phyloP scores from a whole-genome alignment of 2,113 vertebrate genomes.

The Psittacus erithacus region DNA sequence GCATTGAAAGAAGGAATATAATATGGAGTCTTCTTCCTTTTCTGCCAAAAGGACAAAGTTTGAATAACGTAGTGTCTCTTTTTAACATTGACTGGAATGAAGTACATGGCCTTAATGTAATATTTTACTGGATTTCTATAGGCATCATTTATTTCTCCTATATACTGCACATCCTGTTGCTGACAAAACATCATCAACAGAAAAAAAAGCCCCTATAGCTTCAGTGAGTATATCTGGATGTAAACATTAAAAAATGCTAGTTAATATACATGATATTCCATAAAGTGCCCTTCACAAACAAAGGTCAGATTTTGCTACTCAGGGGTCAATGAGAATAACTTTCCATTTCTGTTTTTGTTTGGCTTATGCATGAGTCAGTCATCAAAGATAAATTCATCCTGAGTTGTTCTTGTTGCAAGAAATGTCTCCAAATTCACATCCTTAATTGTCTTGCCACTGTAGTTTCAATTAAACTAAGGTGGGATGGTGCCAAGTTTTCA shows the following conservation, averaged over 20 bases:
- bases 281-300: neutral
- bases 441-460: conserved; percentile 35
- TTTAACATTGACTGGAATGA: neutral
- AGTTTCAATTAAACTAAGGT: conserved; percentile 50
- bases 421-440: conserved; percentile 40
- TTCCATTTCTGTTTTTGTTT: neutral
- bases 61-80: neutral
- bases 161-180: neutral
- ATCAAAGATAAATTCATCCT: conserved; percentile 20
- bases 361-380: neutral
- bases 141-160: rapidly evolving
- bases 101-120: neutral
- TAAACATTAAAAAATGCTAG: neutral
- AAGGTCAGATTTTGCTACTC: neutral
- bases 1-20: neutral
- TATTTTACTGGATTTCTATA: neutral
- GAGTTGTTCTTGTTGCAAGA: conserved; percentile 10
- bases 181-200: neutral
- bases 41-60: neutral
- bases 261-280: neutral
- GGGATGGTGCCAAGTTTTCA: conserved; percentile 45
- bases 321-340: neutral
- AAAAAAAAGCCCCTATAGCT: rapidly evolving
- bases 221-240: neutral
- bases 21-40: neutral